Evolutionary conservation across 2,888 invertebrate species (phyloP).

Genomic region (Thymelicus lineola): DNA sequence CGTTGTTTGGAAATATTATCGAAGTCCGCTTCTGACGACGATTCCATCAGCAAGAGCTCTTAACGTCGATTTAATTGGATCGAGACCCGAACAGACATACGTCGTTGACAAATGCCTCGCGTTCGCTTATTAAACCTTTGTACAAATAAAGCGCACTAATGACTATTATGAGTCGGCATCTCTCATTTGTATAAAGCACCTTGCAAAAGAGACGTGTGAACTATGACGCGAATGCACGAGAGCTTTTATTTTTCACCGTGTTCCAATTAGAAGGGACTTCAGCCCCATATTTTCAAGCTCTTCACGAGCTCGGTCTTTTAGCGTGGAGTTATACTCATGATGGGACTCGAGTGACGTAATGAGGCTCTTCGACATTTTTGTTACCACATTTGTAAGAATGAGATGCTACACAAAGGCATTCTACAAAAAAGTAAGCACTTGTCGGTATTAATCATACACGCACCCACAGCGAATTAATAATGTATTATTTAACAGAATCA

Average conservation of each 20-base stretch:
- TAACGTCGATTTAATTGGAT: background rate
- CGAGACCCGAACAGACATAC: background rate
- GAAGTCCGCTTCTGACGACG: background rate
- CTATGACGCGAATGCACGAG: background rate
- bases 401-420: too few relatives aligned
- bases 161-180: conserved; percentile 8
- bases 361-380: conserved; percentile 15
- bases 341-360: conserved; percentile 15
- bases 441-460: too few relatives aligned
- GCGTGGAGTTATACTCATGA: background rate
- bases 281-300: background rate
- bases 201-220: conserved; percentile 6
- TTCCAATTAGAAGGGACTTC: conserved; percentile 22
- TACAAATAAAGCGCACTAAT: background rate
- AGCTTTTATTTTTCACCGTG: conserved; percentile 15
- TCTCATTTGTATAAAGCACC: conserved; percentile 5
- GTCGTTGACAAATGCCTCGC: background rate
- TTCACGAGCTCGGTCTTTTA: conserved; percentile 11
- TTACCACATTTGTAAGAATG: too few relatives aligned
- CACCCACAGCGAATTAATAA: too few relatives aligned
- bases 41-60: conserved; percentile 6
- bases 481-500: too few relatives aligned
- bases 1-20: background rate
- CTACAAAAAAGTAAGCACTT: too few relatives aligned
- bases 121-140: background rate